Evolutionary conservation across 37 sponge, comb jelly and placozoan species (phyloP).

Genomic region (Tethya wilhelma): DNA sequence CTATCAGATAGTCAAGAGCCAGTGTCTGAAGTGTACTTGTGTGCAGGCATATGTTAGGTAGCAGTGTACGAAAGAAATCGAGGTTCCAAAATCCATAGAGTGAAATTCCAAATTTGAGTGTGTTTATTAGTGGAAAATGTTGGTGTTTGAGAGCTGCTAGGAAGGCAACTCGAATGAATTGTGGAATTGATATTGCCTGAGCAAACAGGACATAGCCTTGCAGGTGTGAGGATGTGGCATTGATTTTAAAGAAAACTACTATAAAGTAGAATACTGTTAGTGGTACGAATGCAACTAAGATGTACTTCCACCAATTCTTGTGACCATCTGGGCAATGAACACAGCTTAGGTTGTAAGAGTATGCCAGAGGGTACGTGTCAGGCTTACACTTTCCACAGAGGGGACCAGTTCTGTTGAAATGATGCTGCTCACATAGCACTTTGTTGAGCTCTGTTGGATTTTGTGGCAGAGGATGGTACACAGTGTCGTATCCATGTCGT

Average conservation of each 20-base stretch:
- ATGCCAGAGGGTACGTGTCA: constrained; percentile 10
- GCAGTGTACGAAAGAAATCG: constrained; percentile 29
- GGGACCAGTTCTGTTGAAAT: neutral
- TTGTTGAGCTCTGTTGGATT: neutral
- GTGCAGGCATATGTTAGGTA: neutral
- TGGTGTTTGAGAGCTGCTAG: no score
- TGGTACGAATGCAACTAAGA: constrained; percentile 26
- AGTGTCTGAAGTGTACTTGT: neutral
- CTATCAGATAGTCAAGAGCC: constrained; percentile 21
- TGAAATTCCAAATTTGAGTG: neutral
- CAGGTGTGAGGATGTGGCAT: constrained; percentile 35
- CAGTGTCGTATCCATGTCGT: neutral
- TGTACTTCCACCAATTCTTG: constrained; percentile 5
- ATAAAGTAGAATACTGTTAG: constrained; percentile 44
- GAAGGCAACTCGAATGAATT: neutral
- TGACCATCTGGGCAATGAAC: neutral
- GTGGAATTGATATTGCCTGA: constrained; percentile 30
- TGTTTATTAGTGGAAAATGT: neutral
- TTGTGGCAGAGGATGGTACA: neutral
- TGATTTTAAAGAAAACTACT: constrained; percentile 61
- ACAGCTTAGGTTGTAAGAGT: constrained; percentile 35
- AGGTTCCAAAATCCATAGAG: constrained; percentile 36
- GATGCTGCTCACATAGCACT: neutral
- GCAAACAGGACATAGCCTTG: constrained; percentile 56
- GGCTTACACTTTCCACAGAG: constrained; percentile 48